Percentiles rank a stretch among this genome's conserved stretches.
These are phyloP conservation scores for Drosophila mimetica DNA, from an alignment of 2,888 invertebrate genomes.

Conservation along the genomic window DNA sequence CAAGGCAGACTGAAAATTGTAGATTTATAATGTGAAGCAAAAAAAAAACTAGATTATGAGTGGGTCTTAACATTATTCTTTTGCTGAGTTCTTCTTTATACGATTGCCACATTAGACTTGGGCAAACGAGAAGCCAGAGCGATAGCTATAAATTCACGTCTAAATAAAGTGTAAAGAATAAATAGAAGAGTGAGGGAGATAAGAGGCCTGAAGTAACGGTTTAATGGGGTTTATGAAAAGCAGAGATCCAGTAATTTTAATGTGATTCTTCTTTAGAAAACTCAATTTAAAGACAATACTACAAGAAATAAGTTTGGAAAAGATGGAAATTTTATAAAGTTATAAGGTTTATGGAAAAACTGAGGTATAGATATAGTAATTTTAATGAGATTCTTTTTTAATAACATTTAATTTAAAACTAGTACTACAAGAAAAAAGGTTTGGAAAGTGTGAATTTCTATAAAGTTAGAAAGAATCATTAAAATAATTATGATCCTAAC, in stretches of 20 bases:
- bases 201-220: constrained; percentile 43
- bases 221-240: constrained; percentile 2
- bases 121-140: constrained; percentile 48
- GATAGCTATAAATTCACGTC: constrained; percentile 72
- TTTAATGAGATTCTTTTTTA: too few relatives aligned
- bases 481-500: too few relatives aligned
- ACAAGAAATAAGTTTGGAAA: too few relatives aligned
- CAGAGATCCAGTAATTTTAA: background rate
- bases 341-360: too few relatives aligned
- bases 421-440: background rate
- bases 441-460: too few relatives aligned
- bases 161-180: constrained; percentile 80
- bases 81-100: constrained; percentile 17
- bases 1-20: constrained; percentile 44
- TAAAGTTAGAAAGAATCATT: too few relatives aligned
- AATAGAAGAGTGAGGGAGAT: constrained; percentile 59
- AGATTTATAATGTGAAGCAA: constrained; percentile 41
- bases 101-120: constrained; percentile 62
- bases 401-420: too few relatives aligned
- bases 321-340: too few relatives aligned
- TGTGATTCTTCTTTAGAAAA: too few relatives aligned
- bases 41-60: constrained; percentile 34
- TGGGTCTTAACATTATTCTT: constrained; percentile 28
- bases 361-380: too few relatives aligned
- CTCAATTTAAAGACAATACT: background rate